Base-by-base conservation (phyloP, 2,113 vertebrate genomes). In the Paramormyrops kingsleyae region DNA sequence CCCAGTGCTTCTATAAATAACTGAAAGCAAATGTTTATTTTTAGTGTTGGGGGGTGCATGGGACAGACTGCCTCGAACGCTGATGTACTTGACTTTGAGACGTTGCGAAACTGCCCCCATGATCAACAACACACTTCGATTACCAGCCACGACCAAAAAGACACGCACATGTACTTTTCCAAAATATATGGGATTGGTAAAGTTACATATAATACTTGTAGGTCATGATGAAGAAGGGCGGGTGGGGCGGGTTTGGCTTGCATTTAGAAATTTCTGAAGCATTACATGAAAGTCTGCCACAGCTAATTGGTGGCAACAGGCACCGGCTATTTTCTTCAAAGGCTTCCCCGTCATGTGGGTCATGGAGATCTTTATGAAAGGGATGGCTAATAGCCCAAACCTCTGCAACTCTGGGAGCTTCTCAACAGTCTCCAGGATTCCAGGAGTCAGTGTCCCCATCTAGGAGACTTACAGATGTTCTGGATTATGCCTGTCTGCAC, bases 1-100 rank as follows among this genome's bases (percentile, higher is more conserved):
- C 39, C 15, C 17, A 15, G 42, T 27, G 27, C n/a, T 56, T 24
- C 87, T 83, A 90, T 87, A 90, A 90, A 90, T 90, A 90, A 83
- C 83, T 31, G 17, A 74, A 85, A 44, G 84, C 13, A 5, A 52
- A 31, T 24, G 44, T 50, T 80, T 90, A 88, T 90, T 83, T 90
- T 83, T 83, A 83, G 70, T 19, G 27, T 52, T 8, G 42, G 56
- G 50, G n/a, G 83, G 1, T 8, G 56, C 42, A 89, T 35, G 31
- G 74, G 88, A 13, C 88, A 89, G 47, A 53, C 21, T 24, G 88
- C 74, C 39, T 53, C n/a, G 17, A 89, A 89, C 74, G n/a, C 31
- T 27, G 50, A 27, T 53, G 49, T 56, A 53, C 5, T 31, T 49
- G 24, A 49, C 70, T 77, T 39, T 77, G 70, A 77, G 70, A 77